Percentiles rank a stretch among this genome's conserved stretches.
These are phyloP conservation scores for Muscina levida DNA, from an alignment of 2,888 invertebrate genomes.

Conservation along the genomic window DNA sequence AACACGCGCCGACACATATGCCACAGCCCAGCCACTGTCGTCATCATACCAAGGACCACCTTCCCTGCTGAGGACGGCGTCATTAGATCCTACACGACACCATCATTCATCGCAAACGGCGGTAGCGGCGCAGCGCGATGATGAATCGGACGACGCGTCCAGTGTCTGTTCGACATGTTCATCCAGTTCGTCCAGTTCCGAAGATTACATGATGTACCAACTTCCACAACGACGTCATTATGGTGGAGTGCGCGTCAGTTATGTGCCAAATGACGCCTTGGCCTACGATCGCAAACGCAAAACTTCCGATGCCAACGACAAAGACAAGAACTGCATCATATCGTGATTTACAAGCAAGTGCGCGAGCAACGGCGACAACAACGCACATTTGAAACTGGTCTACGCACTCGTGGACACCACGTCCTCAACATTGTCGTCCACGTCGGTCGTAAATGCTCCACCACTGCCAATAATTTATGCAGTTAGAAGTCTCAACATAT, in stretches of 20 bases:
- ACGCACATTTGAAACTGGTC: constrained; percentile 37
- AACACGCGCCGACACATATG: constrained; percentile 76
- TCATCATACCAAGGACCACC: constrained; percentile 77
- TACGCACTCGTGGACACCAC: constrained; percentile 7
- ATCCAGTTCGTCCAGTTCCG: constrained; percentile 90
- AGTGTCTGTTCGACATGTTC: constrained; percentile 96
- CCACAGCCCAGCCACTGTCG: constrained; percentile 76
- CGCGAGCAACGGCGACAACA: constrained; percentile 10
- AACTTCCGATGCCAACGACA: constrained; percentile 80
- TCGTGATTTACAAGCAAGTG: constrained; percentile 84
- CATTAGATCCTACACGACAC: constrained; percentile 53
- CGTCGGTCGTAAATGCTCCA: neutral
- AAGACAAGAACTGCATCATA: constrained; percentile 91
- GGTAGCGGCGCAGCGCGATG: constrained; percentile 68
- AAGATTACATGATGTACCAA: constrained; percentile 93
- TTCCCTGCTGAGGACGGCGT: constrained; percentile 68
- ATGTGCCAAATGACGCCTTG: constrained; percentile 94
- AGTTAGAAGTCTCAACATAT: constrained; percentile 37
- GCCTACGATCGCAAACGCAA: constrained; percentile 89
- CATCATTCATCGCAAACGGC: constrained; percentile 58
- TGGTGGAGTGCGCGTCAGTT: constrained; percentile 93
- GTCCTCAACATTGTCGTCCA: neutral
- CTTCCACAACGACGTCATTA: constrained; percentile 91
- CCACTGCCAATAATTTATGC: constrained; percentile 44
- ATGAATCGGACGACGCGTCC: constrained; percentile 85